These are phyloP conservation scores for Xanthorhoe designata DNA, from an alignment of 2,888 invertebrate genomes.

Conservation along the genomic window DNA sequence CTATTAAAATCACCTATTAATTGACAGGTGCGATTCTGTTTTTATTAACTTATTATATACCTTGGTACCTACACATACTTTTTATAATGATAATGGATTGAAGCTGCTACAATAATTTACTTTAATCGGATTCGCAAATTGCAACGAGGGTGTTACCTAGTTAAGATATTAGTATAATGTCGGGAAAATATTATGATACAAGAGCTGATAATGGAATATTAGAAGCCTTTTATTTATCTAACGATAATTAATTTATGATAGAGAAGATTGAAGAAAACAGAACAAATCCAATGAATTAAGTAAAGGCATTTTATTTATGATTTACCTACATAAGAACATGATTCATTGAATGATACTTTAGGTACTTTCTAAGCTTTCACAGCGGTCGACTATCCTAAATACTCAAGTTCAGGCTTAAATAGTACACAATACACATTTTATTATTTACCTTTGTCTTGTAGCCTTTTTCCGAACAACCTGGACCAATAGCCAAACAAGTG, in stretches of 20 bases:
- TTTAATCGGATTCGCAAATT: constrained; percentile 37
- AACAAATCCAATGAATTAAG: too few species aligned
- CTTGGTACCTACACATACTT: constrained; percentile 12
- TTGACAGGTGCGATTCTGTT: constrained; percentile 26
- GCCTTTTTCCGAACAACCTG: too few species aligned
- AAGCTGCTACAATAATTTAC: constrained; percentile 27
- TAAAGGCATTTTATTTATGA: too few species aligned
- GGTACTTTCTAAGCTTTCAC: too few species aligned
- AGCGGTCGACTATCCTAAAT: too few species aligned
- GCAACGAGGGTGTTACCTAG: constrained; percentile 45
- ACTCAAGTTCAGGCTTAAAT: too few species aligned
- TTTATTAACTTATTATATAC: constrained; percentile 22
- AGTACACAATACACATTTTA: too few species aligned
- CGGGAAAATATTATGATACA: constrained; percentile 39
- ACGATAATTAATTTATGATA: constrained; percentile 12
- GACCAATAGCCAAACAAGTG: too few species aligned
- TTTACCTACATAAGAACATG: too few species aligned
- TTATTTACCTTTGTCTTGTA: too few species aligned
- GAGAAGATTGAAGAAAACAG: background rate
- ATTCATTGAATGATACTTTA: too few species aligned
- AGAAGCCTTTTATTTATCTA: constrained; percentile 13
- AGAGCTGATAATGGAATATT: constrained; percentile 53
- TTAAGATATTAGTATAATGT: constrained; percentile 59
- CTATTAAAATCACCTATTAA: constrained; percentile 28
- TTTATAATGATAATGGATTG: constrained; percentile 28